Evolutionary conservation across 2,888 invertebrate genomes (phyloP).

Genomic region (Tortrix viridana): DNA sequence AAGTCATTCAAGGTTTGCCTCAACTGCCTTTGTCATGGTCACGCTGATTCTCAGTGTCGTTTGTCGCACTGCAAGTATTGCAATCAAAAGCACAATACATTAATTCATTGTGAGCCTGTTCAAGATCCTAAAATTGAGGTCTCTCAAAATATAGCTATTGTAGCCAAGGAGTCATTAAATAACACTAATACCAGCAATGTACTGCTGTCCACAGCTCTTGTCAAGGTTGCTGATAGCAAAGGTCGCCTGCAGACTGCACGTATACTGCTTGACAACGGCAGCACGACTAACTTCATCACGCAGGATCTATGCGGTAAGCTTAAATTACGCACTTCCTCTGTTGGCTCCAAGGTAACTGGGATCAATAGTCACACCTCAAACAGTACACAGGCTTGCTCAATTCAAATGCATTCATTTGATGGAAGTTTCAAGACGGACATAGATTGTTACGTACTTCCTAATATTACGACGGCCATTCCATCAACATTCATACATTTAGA

Average conservation of each 20-base stretch:
- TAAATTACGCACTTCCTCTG: background rate
- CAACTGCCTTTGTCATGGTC: conserved; percentile 38
- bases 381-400: conserved; percentile 1
- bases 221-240: conserved; percentile 22
- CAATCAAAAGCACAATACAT: conserved; percentile 39
- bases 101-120: conserved; percentile 34
- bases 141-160: conserved; percentile 10
- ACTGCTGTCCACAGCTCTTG: conserved; percentile 43
- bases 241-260: conserved; percentile 32
- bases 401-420: conserved; percentile 1
- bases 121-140: conserved; percentile 9
- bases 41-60: conserved; percentile 27
- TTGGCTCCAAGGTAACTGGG: conserved; percentile 5
- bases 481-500: conserved; percentile 2
- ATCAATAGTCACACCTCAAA: conserved; percentile 5
- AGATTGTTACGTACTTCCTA: conserved; percentile 3
- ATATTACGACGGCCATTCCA: background rate
- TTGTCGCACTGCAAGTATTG: conserved; percentile 42
- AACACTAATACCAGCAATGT: conserved; percentile 21
- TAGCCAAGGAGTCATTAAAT: conserved; percentile 2
- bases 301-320: conserved; percentile 5
- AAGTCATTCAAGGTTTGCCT: conserved; percentile 38
- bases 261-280: conserved; percentile 1
- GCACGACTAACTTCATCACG: conserved; percentile 8
- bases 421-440: conserved; percentile 8